Evolutionary conservation across 2,888 invertebrate species (phyloP).

Genomic region (Athetis lepigone): DNA sequence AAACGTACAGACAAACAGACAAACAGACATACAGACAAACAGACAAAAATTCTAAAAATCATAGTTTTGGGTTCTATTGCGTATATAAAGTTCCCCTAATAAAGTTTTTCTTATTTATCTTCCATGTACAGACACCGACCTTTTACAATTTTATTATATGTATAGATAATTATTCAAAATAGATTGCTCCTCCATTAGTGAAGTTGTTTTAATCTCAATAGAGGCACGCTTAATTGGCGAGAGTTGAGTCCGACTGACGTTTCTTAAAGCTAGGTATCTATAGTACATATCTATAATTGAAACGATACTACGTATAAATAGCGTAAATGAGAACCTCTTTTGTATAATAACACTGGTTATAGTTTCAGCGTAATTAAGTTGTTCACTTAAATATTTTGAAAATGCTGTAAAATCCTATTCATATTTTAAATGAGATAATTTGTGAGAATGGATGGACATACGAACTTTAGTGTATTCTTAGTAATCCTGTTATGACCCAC

Average conservation of each 20-base stretch:
- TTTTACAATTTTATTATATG: too few relatives aligned
- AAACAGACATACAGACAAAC: too few relatives aligned
- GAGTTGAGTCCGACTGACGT: conserved; percentile 48
- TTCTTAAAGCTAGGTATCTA: conserved; percentile 64
- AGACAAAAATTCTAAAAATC: too few relatives aligned
- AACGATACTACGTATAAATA: conserved; percentile 59
- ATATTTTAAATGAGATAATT: too few relatives aligned
- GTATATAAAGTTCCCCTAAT: too few relatives aligned
- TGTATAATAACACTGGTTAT: conserved; percentile 58
- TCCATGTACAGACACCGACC: too few relatives aligned
- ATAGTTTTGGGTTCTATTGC: too few relatives aligned
- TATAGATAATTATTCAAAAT: conserved; percentile 54
- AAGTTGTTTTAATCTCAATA: conserved; percentile 36
- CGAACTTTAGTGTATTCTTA: too few relatives aligned
- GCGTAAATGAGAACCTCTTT: conserved; percentile 57
- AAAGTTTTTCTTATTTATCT: too few relatives aligned
- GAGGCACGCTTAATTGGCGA: conserved; percentile 54
- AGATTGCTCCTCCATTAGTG: conserved; percentile 48
- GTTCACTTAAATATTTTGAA: conserved; percentile 49
- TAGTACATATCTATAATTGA: conserved; percentile 66
- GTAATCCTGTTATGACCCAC: too few relatives aligned
- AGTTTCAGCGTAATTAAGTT: conserved; percentile 51
- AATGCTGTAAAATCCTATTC: conserved; percentile 21
- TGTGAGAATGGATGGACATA: too few relatives aligned
- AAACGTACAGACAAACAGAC: too few relatives aligned